Conservation (phyloP, 2,113 vertebrate species). For the Penelope pileata region DNA sequence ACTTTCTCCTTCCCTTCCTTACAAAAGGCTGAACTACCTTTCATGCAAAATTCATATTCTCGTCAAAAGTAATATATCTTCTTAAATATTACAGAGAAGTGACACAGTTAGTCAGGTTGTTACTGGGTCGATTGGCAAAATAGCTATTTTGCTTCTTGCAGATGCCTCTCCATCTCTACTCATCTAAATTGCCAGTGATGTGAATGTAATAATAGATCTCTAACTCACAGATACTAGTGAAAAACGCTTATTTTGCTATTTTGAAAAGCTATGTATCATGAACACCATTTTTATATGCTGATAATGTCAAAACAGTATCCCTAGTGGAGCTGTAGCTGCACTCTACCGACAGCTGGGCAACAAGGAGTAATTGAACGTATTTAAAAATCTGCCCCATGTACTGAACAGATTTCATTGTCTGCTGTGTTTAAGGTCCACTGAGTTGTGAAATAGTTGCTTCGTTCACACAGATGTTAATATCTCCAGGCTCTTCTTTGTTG, state of each 20-base stretch:
- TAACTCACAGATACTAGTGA: conserved; percentile 17
- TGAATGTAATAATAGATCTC: neutral
- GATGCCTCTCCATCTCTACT: neutral
- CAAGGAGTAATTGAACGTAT: conserved; percentile 78
- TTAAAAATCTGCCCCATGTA: conserved; percentile 79
- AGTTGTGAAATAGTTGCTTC: conserved; percentile 81
- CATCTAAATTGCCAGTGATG: neutral
- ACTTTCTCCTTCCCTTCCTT: neutral
- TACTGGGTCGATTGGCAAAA: neutral
- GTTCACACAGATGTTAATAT: conserved; percentile 84
- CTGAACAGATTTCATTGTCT: conserved; percentile 81
- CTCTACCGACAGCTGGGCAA: conserved; percentile 75
- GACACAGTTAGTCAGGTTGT: neutral
- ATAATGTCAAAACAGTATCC: conserved; percentile 63
- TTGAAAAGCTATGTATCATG: conserved; percentile 46
- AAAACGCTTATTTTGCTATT: conserved; percentile 43
- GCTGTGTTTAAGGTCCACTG: conserved; percentile 85
- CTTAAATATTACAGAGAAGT: neutral
- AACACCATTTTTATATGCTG: conserved; percentile 56
- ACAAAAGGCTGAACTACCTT: neutral
- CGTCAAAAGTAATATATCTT: neutral
- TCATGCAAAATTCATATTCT: neutral
- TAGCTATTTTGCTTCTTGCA: neutral
- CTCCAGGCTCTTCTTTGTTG: conserved; percentile 78
- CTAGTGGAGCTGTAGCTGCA: conserved; percentile 62